A percentile compares a stretch with the other conserved stretches of the same genome.
phyloP scores from a whole-genome alignment of 2,888 invertebrate genomes.

The Lasioglossum figueresi region DNA sequence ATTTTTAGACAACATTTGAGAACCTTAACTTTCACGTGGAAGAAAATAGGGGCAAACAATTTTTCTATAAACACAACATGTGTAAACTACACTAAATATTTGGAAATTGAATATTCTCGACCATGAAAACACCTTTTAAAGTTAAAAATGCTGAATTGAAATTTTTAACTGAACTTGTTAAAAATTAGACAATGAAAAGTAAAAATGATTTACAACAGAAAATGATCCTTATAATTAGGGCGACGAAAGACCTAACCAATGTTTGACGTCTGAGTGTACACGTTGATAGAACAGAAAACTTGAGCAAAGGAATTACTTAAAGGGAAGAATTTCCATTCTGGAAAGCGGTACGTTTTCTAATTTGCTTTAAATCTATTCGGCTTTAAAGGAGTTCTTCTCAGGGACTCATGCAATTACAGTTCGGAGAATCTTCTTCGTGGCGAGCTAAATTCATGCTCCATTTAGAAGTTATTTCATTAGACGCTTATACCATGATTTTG shows the following conservation, averaged over 20 bases:
- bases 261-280: slow-evolving; percentile 15
- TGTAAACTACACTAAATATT: not conserved
- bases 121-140: not conserved
- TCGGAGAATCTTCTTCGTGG: slow-evolving; percentile 39
- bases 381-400: slow-evolving; percentile 39
- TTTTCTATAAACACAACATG: not conserved
- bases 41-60: not conserved
- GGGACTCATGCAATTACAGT: slow-evolving; percentile 33
- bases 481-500: slow-evolving; percentile 18
- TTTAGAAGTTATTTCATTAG: slow-evolving; percentile 35
- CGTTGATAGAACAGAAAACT: slow-evolving; percentile 18
- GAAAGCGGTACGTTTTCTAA: slow-evolving; percentile 54
- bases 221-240: not conserved
- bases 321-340: slow-evolving; percentile 52
- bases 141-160: not conserved
- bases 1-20: not conserved
- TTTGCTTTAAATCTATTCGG: slow-evolving; percentile 51
- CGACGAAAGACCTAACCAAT: slow-evolving; percentile 19
- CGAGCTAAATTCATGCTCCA: slow-evolving; percentile 42
- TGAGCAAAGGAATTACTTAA: slow-evolving; percentile 26
- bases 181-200: not conserved
- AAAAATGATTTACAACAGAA: not conserved
- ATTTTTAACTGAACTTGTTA: not conserved
- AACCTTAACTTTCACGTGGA: no score
- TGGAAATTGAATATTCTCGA: not conserved